Percentiles rank a stretch among this genome's conserved stretches.
Conservation (phyloP, 2,888 invertebrate species). For the Torymus tubicola region DNA sequence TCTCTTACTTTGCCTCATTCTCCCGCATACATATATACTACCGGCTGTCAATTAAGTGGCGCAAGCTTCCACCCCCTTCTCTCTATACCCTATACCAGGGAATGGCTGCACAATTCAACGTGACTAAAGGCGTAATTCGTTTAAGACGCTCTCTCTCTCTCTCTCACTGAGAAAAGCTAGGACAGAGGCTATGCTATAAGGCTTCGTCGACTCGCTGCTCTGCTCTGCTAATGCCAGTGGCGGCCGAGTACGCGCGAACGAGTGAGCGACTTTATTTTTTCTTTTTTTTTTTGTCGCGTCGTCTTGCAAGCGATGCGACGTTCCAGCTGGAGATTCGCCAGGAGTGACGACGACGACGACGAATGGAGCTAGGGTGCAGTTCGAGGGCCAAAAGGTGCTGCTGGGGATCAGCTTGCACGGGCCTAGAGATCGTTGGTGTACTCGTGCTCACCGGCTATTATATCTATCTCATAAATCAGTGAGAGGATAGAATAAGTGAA, state of each 20-base stretch:
- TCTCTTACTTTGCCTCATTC: background rate
- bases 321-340: too few relatives aligned
- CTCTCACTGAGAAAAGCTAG: constrained; percentile 56
- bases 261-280: too few relatives aligned
- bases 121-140: constrained; percentile 72
- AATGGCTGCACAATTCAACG: constrained; percentile 68
- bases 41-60: constrained; percentile 64
- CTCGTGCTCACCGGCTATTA: background rate
- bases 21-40: background rate
- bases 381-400: constrained; percentile 50
- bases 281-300: too few relatives aligned
- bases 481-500: too few relatives aligned
- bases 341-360: too few relatives aligned
- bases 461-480: too few relatives aligned
- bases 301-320: too few relatives aligned
- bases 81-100: constrained; percentile 39
- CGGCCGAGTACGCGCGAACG: too few relatives aligned
- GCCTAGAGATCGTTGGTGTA: background rate
- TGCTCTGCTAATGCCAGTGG: too few relatives aligned
- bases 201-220: constrained; percentile 63
- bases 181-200: constrained; percentile 62
- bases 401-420: constrained; percentile 29
- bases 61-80: constrained; percentile 8
- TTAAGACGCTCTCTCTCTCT: constrained; percentile 61
- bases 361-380: constrained; percentile 54